A percentile compares a stretch with the other conserved stretches of the same genome.
phyloP scores from a whole-genome alignment of 30 jellyfish, hydroid and myxozoan species.

The Sanderia malayensis region DNA sequence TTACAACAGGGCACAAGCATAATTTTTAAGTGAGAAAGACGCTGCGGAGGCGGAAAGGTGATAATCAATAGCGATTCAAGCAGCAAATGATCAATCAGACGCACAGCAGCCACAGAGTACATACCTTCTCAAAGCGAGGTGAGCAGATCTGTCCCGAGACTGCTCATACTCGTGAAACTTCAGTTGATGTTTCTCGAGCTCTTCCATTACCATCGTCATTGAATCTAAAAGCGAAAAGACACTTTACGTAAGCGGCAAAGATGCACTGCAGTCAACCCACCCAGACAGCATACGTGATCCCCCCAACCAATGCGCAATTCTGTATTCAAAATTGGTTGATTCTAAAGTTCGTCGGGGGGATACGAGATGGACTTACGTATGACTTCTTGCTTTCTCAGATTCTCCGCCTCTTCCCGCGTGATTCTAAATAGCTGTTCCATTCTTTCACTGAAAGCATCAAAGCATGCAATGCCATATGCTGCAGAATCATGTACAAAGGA shows the following conservation, averaged over 20 bases:
- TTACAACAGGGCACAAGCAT: too few relatives aligned
- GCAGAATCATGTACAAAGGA: too few relatives aligned
- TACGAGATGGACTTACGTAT: constrained; percentile 69
- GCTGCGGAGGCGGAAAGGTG: too few relatives aligned
- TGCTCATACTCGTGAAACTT: constrained; percentile 63
- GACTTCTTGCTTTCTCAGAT: constrained; percentile 68
- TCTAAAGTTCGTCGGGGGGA: too few relatives aligned
- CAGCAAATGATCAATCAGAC: too few relatives aligned
- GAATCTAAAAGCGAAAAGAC: constrained; percentile 27
- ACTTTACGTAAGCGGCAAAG: neutral
- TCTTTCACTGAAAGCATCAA: constrained; percentile 29
- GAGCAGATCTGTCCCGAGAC: constrained; percentile 48
- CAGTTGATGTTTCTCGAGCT: constrained; percentile 36
- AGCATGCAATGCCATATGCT: neutral
- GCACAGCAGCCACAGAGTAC: too few relatives aligned
- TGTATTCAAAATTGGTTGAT: too few relatives aligned
- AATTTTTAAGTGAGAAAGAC: too few relatives aligned
- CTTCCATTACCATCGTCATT: constrained; percentile 72
- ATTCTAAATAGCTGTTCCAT: constrained; percentile 56
- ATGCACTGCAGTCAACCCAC: too few relatives aligned
- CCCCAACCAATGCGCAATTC: too few relatives aligned
- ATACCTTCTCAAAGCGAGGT: constrained; percentile 49
- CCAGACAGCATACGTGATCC: too few relatives aligned
- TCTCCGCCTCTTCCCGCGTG: constrained; percentile 77
- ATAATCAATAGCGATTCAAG: too few relatives aligned